These are phyloP conservation scores for Drosophila villosipedis DNA, from an alignment of 2,888 invertebrate genomes.

Conservation along the genomic window DNA sequence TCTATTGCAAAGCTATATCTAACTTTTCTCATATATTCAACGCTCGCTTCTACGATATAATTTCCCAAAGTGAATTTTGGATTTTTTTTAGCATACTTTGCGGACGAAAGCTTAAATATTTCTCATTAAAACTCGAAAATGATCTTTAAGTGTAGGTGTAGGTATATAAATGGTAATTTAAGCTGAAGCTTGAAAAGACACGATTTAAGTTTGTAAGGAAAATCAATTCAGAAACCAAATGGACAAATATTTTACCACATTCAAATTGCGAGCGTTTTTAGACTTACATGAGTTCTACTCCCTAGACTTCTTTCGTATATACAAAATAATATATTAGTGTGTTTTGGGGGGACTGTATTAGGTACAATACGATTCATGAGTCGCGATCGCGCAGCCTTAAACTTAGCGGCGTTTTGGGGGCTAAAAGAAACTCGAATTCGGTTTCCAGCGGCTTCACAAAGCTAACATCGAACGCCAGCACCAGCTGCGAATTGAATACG, in stretches of 20 bases:
- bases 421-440: constrained; percentile 92
- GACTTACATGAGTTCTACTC: constrained; percentile 15
- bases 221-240: not conserved
- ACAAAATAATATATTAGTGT: constrained; percentile 23
- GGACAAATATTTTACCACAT: constrained; percentile 1
- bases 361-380: constrained; percentile 51
- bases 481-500: constrained; percentile 86
- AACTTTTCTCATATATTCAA: not conserved
- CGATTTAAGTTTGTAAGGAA: constrained; percentile 3
- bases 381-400: constrained; percentile 88
- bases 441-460: constrained; percentile 89
- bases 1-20: constrained; percentile 8
- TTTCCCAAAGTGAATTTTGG: not conserved
- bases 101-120: constrained; percentile 4
- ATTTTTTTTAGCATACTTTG: constrained; percentile 33
- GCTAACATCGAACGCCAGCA: constrained; percentile 90
- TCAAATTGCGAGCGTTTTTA: constrained; percentile 17
- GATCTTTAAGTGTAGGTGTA: not conserved
- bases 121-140: not conserved
- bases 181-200: not conserved
- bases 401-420: constrained; percentile 91
- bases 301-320: constrained; percentile 25
- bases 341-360: constrained; percentile 27
- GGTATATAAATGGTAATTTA: not conserved
- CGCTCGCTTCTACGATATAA: constrained; percentile 8